Conservation (phyloP, 2,113 vertebrate genomes). For the Oreotrochilus melanogaster region DNA sequence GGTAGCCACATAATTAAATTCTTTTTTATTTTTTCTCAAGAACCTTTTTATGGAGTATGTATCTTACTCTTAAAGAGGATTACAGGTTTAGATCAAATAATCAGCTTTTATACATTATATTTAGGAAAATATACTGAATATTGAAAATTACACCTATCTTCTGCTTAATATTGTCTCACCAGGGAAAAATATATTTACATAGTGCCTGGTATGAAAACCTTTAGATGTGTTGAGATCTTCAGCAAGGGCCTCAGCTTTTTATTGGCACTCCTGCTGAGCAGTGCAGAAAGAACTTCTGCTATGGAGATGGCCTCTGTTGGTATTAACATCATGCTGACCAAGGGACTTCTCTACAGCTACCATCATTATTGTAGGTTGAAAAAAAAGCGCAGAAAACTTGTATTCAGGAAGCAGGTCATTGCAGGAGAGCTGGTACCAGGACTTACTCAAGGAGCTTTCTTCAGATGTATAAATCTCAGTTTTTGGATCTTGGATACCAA, state of each 20-base stretch:
- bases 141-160: neutral
- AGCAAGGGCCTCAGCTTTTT: neutral
- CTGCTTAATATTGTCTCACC: neutral
- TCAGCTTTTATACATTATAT: constrained; percentile 7
- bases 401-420: neutral
- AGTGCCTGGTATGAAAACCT: neutral
- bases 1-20: neutral
- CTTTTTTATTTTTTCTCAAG: neutral
- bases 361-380: neutral
- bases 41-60: neutral
- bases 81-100: constrained; percentile 29
- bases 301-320: neutral
- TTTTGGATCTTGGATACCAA: neutral
- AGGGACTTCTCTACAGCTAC: neutral
- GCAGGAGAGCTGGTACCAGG: neutral
- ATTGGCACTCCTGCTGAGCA: neutral
- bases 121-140: neutral
- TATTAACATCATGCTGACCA: neutral
- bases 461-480: neutral
- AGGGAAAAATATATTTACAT: neutral
- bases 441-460: neutral
- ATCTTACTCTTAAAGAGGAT: constrained; percentile 22
- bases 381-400: neutral
- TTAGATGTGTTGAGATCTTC: neutral
- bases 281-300: neutral